Evolutionary conservation across 2,888 invertebrate species (phyloP).

Genomic region (Galerucella calmariensis): DNA sequence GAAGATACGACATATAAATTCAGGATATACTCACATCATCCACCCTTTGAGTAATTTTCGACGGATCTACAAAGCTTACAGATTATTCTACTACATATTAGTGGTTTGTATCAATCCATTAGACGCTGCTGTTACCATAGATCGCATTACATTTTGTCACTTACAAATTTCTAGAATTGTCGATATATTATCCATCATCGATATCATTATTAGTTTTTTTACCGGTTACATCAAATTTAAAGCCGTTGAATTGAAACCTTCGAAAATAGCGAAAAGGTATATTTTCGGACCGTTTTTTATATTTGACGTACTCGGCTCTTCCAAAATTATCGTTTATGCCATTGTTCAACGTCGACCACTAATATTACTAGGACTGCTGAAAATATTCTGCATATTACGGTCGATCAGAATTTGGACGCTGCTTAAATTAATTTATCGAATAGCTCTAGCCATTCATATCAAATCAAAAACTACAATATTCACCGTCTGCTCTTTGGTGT

Average conservation of each 20-base stretch:
- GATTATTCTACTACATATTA: slow-evolving; percentile 38
- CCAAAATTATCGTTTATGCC: slow-evolving; percentile 23
- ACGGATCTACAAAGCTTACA: slow-evolving; percentile 37
- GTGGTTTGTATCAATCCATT: slow-evolving; percentile 38
- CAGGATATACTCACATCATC: slow-evolving; percentile 34
- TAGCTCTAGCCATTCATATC: neutral
- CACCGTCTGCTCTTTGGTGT: neutral
- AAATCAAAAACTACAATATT: neutral
- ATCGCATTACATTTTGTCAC: neutral
- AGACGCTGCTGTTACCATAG: slow-evolving; percentile 27
- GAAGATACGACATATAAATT: slow-evolving; percentile 41
- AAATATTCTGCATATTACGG: slow-evolving; percentile 16
- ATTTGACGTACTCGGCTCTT: slow-evolving; percentile 44
- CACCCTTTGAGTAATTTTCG: slow-evolving; percentile 49
- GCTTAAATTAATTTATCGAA: neutral
- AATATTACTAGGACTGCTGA: slow-evolving; percentile 20
- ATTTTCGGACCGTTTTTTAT: slow-evolving; percentile 41
- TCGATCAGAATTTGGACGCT: slow-evolving; percentile 27
- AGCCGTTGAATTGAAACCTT: slow-evolving; percentile 33
- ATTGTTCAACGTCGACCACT: neutral
- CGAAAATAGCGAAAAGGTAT: slow-evolving; percentile 39
- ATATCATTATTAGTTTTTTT: slow-evolving; percentile 42
- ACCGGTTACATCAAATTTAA: slow-evolving; percentile 37
- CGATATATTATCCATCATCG: slow-evolving; percentile 35
- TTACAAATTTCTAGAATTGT: slow-evolving; percentile 3